Evolutionary conservation across 2,888 invertebrate genomes (phyloP).

Genomic region (Oxycera nigricornis): DNA sequence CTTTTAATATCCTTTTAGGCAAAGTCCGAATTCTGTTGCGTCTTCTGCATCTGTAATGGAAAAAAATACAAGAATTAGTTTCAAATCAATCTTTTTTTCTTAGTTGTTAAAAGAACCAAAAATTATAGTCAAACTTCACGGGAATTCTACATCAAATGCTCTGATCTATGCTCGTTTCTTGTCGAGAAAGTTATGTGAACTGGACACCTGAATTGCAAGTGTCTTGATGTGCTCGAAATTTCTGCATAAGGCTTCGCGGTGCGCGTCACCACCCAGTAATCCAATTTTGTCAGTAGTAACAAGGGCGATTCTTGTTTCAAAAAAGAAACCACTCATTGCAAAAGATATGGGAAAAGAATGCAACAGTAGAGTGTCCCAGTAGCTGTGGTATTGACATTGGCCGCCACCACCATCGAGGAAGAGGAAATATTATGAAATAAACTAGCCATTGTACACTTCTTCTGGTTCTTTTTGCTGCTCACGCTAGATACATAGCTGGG

Average conservation of each 20-base stretch:
- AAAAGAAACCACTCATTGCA: not conserved
- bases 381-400: slow-evolving; percentile 35
- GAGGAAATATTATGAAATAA: not conserved
- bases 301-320: slow-evolving; percentile 38
- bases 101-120: not conserved
- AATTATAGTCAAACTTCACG: not conserved
- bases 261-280: slow-evolving; percentile 53
- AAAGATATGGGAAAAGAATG: slow-evolving; percentile 41
- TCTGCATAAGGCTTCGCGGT: slow-evolving; percentile 49
- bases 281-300: slow-evolving; percentile 56
- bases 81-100: not conserved
- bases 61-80: slow-evolving; percentile 7
- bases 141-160: not conserved
- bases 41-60: slow-evolving; percentile 14
- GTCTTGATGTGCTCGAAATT: slow-evolving; percentile 48
- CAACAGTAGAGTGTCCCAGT: not conserved
- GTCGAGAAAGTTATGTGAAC: slow-evolving; percentile 48
- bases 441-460: not conserved
- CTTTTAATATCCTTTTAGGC: not conserved
- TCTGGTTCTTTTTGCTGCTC: not conserved
- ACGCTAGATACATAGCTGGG: not conserved
- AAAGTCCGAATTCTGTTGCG: slow-evolving; percentile 12
- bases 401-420: slow-evolving; percentile 8
- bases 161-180: slow-evolving; percentile 45
- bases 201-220: slow-evolving; percentile 47